Percentiles rank a stretch among this genome's conserved stretches.
phyloP scores from a whole-genome alignment of 2,113 vertebrate species.

The Marmota monax region DNA sequence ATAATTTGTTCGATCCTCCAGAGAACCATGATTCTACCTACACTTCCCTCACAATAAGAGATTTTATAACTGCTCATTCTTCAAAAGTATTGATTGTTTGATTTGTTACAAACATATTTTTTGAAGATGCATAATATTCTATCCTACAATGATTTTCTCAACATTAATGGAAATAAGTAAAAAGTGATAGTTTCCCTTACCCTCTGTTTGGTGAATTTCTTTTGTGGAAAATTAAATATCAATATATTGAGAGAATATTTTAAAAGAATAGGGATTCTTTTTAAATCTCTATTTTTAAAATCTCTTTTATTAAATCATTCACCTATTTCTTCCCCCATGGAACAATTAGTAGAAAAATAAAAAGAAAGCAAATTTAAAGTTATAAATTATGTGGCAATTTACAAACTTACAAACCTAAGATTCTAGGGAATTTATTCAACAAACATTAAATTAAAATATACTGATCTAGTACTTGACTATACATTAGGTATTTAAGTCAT shows the following conservation, averaged over 20 bases:
- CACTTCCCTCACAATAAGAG: not conserved
- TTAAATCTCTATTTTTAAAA: too few relatives aligned
- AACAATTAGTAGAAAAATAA: not conserved
- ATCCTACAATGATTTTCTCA: not conserved
- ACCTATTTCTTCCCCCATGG: not conserved
- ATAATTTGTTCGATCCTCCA: not conserved
- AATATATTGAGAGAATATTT: not conserved
- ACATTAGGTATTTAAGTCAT: too few relatives aligned
- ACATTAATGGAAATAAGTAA: not conserved
- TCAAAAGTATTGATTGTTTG: conserved; percentile 1
- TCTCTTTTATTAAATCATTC: not conserved
- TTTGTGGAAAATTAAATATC: not conserved
- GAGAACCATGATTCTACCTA: not conserved
- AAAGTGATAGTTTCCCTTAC: not conserved
- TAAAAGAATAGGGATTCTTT: not conserved
- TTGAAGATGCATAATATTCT: not conserved
- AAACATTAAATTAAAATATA: too few relatives aligned
- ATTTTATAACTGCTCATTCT: not conserved
- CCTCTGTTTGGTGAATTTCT: not conserved
- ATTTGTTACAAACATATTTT: conserved; percentile 8
- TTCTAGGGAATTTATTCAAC: not conserved
- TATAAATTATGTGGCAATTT: not conserved
- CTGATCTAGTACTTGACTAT: too few relatives aligned
- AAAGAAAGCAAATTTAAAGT: not conserved
- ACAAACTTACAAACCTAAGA: not conserved